Evolutionary conservation across 2,797 vertebrate species (phyloP).

Genomic region (Gila robusta): DNA sequence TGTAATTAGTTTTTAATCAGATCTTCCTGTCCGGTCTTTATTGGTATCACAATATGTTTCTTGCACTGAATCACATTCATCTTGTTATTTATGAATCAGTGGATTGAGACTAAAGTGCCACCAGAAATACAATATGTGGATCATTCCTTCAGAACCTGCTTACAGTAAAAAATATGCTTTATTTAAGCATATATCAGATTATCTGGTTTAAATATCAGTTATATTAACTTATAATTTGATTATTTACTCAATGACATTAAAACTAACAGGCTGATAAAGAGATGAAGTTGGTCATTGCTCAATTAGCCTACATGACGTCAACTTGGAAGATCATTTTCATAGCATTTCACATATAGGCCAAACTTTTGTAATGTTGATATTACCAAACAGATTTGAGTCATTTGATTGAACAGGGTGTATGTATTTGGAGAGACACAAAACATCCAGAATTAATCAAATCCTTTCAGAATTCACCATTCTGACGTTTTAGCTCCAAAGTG

Average conservation of each 20-base stretch:
- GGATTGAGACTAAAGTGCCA: not conserved
- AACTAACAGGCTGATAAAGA: not conserved
- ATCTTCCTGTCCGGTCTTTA: not conserved
- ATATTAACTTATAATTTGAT: not conserved
- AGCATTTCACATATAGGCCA: not conserved
- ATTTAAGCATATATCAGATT: not conserved
- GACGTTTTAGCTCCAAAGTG: not conserved
- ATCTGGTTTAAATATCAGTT: not conserved
- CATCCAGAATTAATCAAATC: not conserved
- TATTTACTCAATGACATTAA: not conserved
- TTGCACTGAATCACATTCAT: not conserved
- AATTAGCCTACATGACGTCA: not conserved
- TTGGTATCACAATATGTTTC: not conserved
- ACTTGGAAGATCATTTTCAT: not conserved
- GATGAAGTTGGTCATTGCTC: not conserved
- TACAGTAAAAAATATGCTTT: not conserved
- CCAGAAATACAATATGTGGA: not conserved
- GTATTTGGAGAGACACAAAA: not conserved
- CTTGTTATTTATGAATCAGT: not conserved
- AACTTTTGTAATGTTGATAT: not conserved
- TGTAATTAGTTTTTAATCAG: not conserved
- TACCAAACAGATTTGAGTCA: not conserved
- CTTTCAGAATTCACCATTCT: not conserved
- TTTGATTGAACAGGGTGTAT: not conserved
- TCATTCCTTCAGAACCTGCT: not conserved